phyloP scores from a whole-genome alignment of 2,888 invertebrate species.

The Zootermopsis nevadensis region DNA sequence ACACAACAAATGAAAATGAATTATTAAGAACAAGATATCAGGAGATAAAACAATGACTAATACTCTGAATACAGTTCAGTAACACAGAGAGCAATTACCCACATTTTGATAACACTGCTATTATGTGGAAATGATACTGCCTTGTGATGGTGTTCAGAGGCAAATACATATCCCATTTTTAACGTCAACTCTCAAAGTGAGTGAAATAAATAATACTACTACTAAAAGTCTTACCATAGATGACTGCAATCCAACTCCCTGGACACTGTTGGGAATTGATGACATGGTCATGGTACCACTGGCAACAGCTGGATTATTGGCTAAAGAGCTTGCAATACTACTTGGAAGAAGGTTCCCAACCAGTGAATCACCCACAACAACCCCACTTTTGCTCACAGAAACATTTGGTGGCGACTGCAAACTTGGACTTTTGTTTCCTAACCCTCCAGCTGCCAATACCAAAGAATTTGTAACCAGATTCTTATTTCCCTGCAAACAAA shows the following conservation, averaged over 20 bases:
- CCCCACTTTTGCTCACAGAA: slow-evolving; percentile 70
- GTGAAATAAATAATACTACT: background rate
- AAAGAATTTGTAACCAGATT: slow-evolving; percentile 77
- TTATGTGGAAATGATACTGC: no score
- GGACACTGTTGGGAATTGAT: slow-evolving; percentile 61
- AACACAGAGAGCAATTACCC: no score
- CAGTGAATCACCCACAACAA: slow-evolving; percentile 57
- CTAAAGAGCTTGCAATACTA: slow-evolving; percentile 67
- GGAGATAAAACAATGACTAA: no score
- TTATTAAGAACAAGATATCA: no score
- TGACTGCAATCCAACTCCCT: slow-evolving; percentile 31
- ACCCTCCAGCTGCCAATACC: slow-evolving; percentile 78
- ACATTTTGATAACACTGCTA: no score
- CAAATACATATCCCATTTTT: no score
- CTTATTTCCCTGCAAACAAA: slow-evolving; percentile 72
- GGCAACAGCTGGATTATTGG: slow-evolving; percentile 59
- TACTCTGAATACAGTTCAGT: no score
- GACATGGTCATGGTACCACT: slow-evolving; percentile 58
- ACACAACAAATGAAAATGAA: no score
- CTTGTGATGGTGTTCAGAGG: no score
- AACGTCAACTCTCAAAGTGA: no score
- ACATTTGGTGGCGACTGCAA: slow-evolving; percentile 88
- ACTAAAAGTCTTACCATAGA: slow-evolving; percentile 28
- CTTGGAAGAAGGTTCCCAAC: slow-evolving; percentile 64
- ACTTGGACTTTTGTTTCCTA: slow-evolving; percentile 86